phyloP scores from a whole-genome alignment of 2,888 invertebrate genomes.

The Saturnia pavonia region DNA sequence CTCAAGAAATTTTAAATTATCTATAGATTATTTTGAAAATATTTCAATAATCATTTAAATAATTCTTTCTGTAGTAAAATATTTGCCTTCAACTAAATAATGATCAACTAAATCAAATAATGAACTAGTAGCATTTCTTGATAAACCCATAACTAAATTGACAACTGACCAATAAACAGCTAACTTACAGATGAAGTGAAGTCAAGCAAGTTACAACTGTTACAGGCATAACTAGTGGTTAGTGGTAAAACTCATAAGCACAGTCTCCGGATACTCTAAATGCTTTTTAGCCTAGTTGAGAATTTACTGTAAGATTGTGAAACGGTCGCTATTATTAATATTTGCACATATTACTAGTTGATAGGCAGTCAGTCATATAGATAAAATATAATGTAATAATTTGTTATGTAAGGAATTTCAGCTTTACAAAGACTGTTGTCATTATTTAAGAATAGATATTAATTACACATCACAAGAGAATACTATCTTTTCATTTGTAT shows the following conservation, averaged over 20 bases:
- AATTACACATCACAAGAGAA: constrained; percentile 47
- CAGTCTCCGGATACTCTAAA: background rate
- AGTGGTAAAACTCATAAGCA: background rate
- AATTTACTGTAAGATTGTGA: background rate
- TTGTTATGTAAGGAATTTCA: constrained; percentile 33
- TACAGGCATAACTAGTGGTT: background rate
- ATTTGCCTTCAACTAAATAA: background rate
- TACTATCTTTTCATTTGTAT: constrained; percentile 20
- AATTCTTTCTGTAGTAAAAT: background rate
- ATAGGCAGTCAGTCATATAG: constrained; percentile 21
- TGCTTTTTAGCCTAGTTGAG: background rate
- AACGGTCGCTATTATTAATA: background rate
- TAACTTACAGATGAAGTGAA: too few relatives aligned
- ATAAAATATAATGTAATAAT: constrained; percentile 18
- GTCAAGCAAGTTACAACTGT: too few relatives aligned
- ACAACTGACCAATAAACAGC: too few relatives aligned
- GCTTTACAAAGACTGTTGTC: constrained; percentile 67
- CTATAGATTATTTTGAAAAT: background rate
- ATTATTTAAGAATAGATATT: constrained; percentile 45
- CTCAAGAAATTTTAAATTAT: background rate
- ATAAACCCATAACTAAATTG: too few relatives aligned
- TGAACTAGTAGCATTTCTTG: background rate
- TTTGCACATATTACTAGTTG: background rate
- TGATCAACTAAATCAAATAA: background rate
- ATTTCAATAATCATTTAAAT: background rate